A percentile compares a stretch with the other conserved stretches of the same genome.
These are phyloP conservation scores for Aythya baeri DNA, from an alignment of 2,113 vertebrate genomes.

Conservation along the genomic window DNA sequence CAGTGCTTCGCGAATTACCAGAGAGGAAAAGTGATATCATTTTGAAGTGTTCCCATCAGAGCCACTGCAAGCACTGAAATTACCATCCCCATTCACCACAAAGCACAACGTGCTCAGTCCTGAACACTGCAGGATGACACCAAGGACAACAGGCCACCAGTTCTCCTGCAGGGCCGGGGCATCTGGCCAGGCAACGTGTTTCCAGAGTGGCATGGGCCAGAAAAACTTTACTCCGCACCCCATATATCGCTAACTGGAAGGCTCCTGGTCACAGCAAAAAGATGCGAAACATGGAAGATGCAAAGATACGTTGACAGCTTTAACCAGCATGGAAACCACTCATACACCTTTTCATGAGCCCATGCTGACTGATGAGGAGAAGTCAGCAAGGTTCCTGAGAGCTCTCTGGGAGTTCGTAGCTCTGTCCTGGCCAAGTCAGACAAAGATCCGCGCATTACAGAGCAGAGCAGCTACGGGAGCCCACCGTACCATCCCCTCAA, in stretches of 20 bases:
- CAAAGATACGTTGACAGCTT: background rate
- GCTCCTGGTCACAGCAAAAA: background rate
- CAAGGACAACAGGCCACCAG: rapidly evolving
- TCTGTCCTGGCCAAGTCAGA: background rate
- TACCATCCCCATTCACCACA: background rate
- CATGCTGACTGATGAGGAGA: background rate
- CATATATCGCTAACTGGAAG: background rate
- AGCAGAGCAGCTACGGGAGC: background rate
- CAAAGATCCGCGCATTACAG: background rate
- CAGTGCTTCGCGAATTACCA: background rate
- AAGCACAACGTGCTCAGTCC: background rate
- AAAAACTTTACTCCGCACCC: background rate
- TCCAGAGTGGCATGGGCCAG: background rate
- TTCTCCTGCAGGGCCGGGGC: background rate
- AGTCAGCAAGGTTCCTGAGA: background rate
- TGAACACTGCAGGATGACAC: background rate
- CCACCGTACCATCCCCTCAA: background rate
- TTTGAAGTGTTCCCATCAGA: background rate
- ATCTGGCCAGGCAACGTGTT: rapidly evolving
- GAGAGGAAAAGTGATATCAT: background rate
- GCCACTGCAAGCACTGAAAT: background rate
- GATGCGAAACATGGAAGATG: background rate
- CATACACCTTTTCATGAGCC: background rate
- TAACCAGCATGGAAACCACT: background rate
- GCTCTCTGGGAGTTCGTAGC: background rate